Evolutionary conservation across 2,113 vertebrate genomes (phyloP).

Genomic region (Turdus rufiventris): DNA sequence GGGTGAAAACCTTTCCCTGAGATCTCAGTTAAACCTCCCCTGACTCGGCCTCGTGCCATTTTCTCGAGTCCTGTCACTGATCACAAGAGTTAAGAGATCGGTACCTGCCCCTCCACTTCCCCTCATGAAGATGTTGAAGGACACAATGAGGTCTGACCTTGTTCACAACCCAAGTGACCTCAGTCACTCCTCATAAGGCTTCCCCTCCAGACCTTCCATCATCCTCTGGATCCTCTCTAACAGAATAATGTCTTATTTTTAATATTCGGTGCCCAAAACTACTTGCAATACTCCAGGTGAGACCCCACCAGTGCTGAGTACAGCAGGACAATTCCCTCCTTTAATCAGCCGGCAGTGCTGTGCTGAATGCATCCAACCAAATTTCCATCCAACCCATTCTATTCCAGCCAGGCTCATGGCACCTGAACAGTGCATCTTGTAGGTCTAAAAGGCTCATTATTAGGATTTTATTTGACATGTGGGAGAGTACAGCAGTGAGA

Average conservation of each 20-base stretch:
- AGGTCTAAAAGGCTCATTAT: neutral
- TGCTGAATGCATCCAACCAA: rapidly evolving
- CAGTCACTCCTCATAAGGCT: neutral
- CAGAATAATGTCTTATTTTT: neutral
- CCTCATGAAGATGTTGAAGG: rapidly evolving
- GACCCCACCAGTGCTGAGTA: neutral
- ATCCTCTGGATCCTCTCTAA: neutral
- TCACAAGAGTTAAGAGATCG: neutral
- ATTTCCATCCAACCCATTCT: neutral
- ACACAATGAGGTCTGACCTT: neutral
- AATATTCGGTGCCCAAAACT: neutral
- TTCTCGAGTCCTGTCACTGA: neutral
- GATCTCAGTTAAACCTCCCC: neutral
- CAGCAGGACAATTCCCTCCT: neutral
- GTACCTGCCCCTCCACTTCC: neutral
- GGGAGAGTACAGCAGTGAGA: neutral
- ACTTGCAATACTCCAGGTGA: neutral
- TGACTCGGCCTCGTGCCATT: neutral
- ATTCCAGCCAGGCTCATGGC: neutral
- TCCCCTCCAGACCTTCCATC: neutral
- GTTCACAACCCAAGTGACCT: neutral
- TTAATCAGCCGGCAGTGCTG: neutral
- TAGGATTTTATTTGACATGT: neutral
- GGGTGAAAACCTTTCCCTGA: neutral
- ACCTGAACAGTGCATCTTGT: neutral